Evolutionary conservation across 2,888 invertebrate genomes (phyloP), one percentile per base, ranked within the genome.

Genomic region (Cybosia mesomella): DNA sequence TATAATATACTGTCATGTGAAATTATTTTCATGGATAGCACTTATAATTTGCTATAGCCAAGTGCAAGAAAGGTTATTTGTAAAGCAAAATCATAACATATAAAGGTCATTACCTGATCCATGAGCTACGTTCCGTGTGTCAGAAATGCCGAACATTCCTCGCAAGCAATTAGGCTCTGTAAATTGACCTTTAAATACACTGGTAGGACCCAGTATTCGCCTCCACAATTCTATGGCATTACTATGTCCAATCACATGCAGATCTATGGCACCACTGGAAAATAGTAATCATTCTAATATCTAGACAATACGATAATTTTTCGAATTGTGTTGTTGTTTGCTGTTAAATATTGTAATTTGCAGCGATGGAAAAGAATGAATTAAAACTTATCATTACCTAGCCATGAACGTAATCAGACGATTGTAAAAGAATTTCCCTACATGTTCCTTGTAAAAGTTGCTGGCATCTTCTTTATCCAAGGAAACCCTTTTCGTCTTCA

Each of bases 71-170:
- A 28, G 28, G 2, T 28, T 28, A 28, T 28, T 2, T 28, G 2
- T 28, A 5, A 28, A 4, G 28, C 28, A 18, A 7, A 0, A 0
- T 18, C 10, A 36, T 13, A 10, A 36, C 1, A 11, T 13, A 13
- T 36, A 36, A 13, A 0, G 15, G 11, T 28, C 11, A 57, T 53
- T 95, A 97, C 98, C 98, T 87, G 99, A 98, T 21, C 99, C 99
- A 93, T 99, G 99, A 13, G 97, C 97, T 2, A 98, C 98, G 95
- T 99, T 99, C 82, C 99, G 96, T 0, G 99, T 99, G 88, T 99
- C 99, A 0, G 99, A 98, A 22, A 99, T 94, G 0, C 99, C 99
- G 93, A 97, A 98, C 85, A 95, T 94, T 2, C 98, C 98, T 80
- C 99, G 95, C 73, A 99, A 96, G 65, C 97, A 96, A 66, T 97